Conservation (phyloP, 2,113 vertebrate species). For the Otus sunia region DNA sequence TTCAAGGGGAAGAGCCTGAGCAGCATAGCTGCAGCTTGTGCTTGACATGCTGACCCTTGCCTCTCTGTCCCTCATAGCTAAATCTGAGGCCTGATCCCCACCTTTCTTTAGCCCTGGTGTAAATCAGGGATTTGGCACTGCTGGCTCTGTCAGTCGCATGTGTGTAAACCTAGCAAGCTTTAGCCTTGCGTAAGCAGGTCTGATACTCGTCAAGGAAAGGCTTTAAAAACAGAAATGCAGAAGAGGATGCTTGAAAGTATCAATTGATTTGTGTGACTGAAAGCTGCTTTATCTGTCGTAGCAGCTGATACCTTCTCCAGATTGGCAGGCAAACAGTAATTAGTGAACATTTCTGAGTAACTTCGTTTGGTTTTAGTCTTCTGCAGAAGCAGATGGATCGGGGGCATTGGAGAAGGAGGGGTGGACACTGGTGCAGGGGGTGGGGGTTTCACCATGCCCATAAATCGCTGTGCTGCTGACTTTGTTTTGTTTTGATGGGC, state of each 20-base stretch:
- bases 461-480: neutral
- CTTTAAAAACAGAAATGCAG: neutral
- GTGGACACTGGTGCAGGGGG: neutral
- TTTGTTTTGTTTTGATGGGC: neutral
- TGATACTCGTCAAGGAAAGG: neutral
- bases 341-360: neutral
- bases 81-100: neutral
- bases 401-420: neutral
- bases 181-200: neutral
- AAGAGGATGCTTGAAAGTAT: neutral
- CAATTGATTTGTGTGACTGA: neutral
- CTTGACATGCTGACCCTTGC: neutral
- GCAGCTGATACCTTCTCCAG: neutral
- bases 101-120: neutral
- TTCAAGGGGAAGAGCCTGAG: neutral
- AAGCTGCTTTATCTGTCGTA: neutral
- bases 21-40: neutral
- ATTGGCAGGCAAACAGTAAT: neutral
- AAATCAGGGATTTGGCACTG: neutral
- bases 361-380: neutral
- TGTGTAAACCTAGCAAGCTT: neutral
- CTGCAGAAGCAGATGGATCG: neutral
- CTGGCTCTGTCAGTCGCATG: neutral
- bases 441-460: neutral
- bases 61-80: no score